Base-by-base conservation (phyloP, 2,888 invertebrate species). In the Phyllotreta cruciferae region DNA sequence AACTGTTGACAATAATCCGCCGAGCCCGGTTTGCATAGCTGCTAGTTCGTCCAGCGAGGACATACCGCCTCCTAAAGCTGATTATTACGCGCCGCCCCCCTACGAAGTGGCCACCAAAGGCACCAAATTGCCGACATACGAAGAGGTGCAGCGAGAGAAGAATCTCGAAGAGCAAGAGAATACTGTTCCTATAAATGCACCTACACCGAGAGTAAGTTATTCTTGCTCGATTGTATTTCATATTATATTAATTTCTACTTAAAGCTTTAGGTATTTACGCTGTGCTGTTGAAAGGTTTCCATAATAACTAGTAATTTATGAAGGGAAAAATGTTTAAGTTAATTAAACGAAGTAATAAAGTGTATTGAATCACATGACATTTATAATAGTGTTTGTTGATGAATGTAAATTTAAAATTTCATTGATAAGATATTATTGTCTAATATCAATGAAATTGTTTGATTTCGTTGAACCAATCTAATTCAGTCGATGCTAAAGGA, bases 71-170 rank as follows among this genome's bases (percentile, higher is more conserved):
- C 93, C 93, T 0, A 91, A 90, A 78, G 88, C 89, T 1, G 93
- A 93, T 76, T 93, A 91, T 78, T 90, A 90, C 42, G 93, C 93
- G 49, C 94, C 93, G 64, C 95, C 95, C 1, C 93, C 93, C 0
- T 95, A 96, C 75, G 93, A 93, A 80, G 88, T 92, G 63, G 92
- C 90, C 68, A 79, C 80, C 4, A 93, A 93, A 81, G 90, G 90
- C 68, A 77, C 79, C 5, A 94, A 93, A 81, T 83, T 95, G 75
- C 96, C 93, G 4, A 92, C 94, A 9, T 96, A 96, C 78, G 95
- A 95, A 80, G 95, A 96, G 80, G 95, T 95, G 55, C 93, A 95
- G 79, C 85, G 92, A 72, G 92, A 93, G 77, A 96, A 96, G 79
- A 88, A 89, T 71, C 80, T 91, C 73, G 91, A 92, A 75, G 91